Evolutionary conservation across 2,888 invertebrate genomes (phyloP).

Genomic region (Xanthorhoe spadicearia): DNA sequence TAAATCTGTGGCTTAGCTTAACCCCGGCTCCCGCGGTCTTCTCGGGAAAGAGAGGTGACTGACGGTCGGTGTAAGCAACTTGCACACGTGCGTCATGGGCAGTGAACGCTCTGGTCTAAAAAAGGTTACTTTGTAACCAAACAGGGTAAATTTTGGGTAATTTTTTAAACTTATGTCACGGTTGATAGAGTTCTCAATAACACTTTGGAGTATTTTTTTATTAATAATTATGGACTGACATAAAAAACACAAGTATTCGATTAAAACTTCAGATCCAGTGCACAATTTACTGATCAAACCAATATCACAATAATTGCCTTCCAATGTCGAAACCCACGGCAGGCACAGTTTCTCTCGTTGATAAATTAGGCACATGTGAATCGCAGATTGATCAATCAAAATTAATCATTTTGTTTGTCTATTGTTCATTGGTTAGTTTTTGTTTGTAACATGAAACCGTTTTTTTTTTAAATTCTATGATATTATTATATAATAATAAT

Average conservation of each 20-base stretch:
- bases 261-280: not conserved
- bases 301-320: constrained; percentile 9
- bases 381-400: constrained; percentile 32
- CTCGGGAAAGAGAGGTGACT: too few relatives aligned
- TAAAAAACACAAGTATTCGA: not conserved
- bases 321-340: not conserved
- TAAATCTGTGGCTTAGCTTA: too few relatives aligned
- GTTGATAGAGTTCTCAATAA: too few relatives aligned
- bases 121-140: too few relatives aligned
- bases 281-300: constrained; percentile 3
- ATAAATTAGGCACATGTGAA: constrained; percentile 27
- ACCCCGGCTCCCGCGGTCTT: too few relatives aligned
- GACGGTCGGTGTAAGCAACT: too few relatives aligned
- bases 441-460: not conserved
- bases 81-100: too few relatives aligned
- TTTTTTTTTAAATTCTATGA: not conserved
- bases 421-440: constrained; percentile 14
- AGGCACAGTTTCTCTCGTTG: constrained; percentile 6
- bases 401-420: constrained; percentile 33
- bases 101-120: too few relatives aligned
- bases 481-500: too few relatives aligned
- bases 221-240: not conserved
- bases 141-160: too few relatives aligned
- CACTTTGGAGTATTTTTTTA: too few relatives aligned
- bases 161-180: too few relatives aligned